Evolutionary conservation across 2,797 vertebrate species (phyloP).

Genomic region (Pseudochirops corinnae): DNA sequence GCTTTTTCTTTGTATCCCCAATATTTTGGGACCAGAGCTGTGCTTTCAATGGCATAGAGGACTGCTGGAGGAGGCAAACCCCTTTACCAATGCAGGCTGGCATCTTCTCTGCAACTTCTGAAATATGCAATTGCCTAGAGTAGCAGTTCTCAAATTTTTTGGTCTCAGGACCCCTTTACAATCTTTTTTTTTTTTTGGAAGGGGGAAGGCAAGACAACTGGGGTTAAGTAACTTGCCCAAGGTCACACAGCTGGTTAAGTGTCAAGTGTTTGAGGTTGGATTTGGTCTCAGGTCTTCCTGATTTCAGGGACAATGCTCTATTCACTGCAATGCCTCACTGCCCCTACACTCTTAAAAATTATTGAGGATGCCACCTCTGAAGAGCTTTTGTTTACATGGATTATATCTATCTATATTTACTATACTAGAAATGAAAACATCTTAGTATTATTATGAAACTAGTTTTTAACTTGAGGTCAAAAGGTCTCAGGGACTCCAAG

Average conservation of each 20-base stretch:
- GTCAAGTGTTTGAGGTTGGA: no score
- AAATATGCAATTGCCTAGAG: background rate
- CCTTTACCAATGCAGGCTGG: background rate
- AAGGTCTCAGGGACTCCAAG: background rate
- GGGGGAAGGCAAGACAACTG: no score
- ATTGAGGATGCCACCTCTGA: background rate
- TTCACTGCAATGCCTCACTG: no score
- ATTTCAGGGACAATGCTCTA: no score
- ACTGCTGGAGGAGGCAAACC: background rate
- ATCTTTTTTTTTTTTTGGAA: no score
- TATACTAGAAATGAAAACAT: background rate
- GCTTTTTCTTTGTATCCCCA: background rate
- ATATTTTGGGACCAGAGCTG: background rate
- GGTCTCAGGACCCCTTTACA: background rate
- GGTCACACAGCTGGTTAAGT: no score
- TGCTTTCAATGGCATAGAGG: background rate
- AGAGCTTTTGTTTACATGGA: background rate
- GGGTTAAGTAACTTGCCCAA: no score
- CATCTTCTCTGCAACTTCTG: background rate
- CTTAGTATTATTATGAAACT: background rate
- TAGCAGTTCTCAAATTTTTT: background rate
- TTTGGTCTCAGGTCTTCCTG: no score
- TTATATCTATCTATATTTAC: background rate
- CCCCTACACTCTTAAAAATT: background rate
- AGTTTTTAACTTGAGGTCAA: background rate